A percentile compares a stretch with the other conserved stretches of the same genome.
phyloP scores from a whole-genome alignment of 1,140 invertebrate genomes.

The Physella acuta region DNA sequence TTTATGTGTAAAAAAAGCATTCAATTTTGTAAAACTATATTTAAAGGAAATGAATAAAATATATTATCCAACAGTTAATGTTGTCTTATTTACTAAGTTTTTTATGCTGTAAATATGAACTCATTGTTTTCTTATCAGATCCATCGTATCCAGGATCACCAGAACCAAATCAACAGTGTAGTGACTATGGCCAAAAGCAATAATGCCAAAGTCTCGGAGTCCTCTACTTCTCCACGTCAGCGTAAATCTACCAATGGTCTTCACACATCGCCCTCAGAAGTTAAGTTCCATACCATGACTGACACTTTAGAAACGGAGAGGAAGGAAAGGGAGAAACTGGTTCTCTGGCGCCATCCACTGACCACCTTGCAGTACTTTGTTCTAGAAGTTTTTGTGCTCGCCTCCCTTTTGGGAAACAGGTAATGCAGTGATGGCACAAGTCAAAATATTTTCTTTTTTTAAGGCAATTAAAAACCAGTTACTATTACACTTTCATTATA shows the following conservation, averaged over 20 bases:
- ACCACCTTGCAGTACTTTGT: constrained; percentile 82
- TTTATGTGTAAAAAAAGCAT: background rate
- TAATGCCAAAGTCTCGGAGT: background rate
- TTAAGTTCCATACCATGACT: constrained; percentile 25
- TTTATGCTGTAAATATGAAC: background rate
- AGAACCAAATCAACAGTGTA: constrained; percentile 15
- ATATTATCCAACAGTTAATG: background rate
- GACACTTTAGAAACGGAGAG: constrained; percentile 36
- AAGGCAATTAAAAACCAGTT: no score
- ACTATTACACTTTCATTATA: no score
- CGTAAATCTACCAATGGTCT: constrained; percentile 31
- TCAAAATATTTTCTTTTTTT: no score
- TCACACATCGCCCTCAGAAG: constrained; percentile 18
- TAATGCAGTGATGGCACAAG: no score
- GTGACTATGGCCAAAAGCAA: constrained; percentile 12
- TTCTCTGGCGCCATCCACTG: constrained; percentile 84
- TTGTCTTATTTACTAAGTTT: background rate
- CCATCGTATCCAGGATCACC: constrained; percentile 18
- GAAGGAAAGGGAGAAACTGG: constrained; percentile 67
- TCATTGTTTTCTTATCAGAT: constrained; percentile 15
- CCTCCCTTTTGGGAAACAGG: constrained; percentile 65
- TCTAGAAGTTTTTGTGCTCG: constrained; percentile 72
- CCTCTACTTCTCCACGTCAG: background rate
- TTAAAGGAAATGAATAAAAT: background rate
- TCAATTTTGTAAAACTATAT: background rate